Conservation (phyloP, 1,140 invertebrate species). For the Agrilus planipennis region DNA sequence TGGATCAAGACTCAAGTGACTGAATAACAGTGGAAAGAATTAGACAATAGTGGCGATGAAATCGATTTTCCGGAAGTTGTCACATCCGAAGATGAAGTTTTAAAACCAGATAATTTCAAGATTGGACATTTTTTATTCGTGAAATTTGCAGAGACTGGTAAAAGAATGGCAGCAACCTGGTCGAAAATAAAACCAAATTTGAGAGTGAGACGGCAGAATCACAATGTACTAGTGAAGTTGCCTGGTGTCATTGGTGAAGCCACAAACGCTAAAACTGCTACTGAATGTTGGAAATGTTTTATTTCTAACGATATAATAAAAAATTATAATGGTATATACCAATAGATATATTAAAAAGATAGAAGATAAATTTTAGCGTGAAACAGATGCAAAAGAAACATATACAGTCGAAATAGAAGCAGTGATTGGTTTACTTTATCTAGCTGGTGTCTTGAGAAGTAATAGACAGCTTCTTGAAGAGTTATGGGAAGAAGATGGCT, state of each 20-base stretch:
- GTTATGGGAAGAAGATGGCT: constrained; percentile 7
- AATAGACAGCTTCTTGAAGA: constrained; percentile 5
- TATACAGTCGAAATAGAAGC: constrained; percentile 7
- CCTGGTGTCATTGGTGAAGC: constrained; percentile 1
- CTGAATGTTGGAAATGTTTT: constrained; percentile 4
- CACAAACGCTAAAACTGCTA: neutral
- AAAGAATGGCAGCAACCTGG: too few species aligned
- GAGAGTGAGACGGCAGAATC: too few species aligned
- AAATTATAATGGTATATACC: constrained; percentile 3
- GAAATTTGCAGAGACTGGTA: too few species aligned
- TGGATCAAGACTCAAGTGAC: too few species aligned
- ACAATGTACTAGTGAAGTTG: too few species aligned
- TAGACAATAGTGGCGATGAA: too few species aligned
- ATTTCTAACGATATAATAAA: constrained; percentile 4
- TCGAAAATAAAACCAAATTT: too few species aligned
- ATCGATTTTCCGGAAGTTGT: too few species aligned
- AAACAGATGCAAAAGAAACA: constrained; percentile 3
- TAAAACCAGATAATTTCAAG: too few species aligned
- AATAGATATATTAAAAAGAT: constrained; percentile 6
- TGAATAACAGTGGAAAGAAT: too few species aligned
- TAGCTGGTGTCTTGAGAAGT: constrained; percentile 1
- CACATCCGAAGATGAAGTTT: too few species aligned
- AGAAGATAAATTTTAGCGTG: neutral
- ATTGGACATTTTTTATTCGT: too few species aligned
- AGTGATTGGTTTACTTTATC: constrained; percentile 1